Base-by-base conservation (phyloP, 2,888 invertebrate genomes). In the Tachina lurida region DNA sequence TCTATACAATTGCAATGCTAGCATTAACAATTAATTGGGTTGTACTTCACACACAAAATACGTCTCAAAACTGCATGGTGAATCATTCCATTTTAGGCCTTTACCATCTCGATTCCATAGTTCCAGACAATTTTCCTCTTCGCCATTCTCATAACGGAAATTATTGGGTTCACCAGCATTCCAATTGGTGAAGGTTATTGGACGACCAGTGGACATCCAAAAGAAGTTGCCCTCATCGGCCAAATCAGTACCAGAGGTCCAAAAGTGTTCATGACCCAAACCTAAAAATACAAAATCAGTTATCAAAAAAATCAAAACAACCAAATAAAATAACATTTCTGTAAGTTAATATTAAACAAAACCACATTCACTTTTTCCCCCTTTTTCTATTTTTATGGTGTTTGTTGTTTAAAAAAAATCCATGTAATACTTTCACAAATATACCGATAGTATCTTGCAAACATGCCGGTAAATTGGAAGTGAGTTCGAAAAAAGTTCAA, bases 141-240 rank as follows among this genome's bases (percentile, higher is more conserved):
- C 97, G 9, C 97, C 97, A 91, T 97, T 97, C 92, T 98, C 98
- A 81, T 93, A 93, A 88, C 97, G 95, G 94, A 98, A 98, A 93
- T 98, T 98, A 93, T 98, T 98, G 1, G 98, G 98, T 91, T 98
- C 98, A 0, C 97, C 97, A 0, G 97, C 97, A 93, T 97, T 97
- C 97, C 97, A 97, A 93, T 97, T 97, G 88, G 97, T 97, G 93
- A 97, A 98, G 43, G 97, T 97, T 70, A 98, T 95, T 0, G 97
- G 97, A 84, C 96, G 94, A 4, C 97, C 97, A 83, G 96, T 97
- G 13, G 97, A 96, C 97, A 97, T 97, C 97, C 97, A 97, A 94
- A 97, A 97, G 94, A 97, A 97, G 89, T 95, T 95, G 19, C 97
- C 97, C 91, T 97, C 97, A 90, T 97, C 97, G 17, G 97, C 97